A percentile compares a stretch with the other conserved stretches of the same genome.
Evolutionary conservation across 2,888 invertebrate genomes (phyloP).

Genomic region (Meghimatium bilineatum): DNA sequence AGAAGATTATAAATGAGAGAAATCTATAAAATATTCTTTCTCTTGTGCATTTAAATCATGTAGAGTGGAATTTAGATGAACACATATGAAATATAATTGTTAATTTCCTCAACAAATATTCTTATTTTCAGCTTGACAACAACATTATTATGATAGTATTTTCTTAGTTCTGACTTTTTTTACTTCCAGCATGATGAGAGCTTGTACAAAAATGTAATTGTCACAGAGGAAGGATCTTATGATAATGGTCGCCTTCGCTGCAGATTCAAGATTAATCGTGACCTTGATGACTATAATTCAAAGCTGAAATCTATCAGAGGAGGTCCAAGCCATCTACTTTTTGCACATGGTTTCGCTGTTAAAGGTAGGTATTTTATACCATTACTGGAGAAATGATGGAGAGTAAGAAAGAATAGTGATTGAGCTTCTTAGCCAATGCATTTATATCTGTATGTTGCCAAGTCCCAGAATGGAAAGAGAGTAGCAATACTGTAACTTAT

Average conservation of each 20-base stretch:
- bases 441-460: no score
- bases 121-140: no score
- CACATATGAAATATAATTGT: background rate
- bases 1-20: no score
- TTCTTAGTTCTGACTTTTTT: background rate
- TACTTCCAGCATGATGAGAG: conserved; percentile 14
- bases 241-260: conserved; percentile 64
- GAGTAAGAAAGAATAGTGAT: no score
- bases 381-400: no score
- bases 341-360: conserved; percentile 65
- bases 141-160: no score
- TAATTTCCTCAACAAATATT: background rate
- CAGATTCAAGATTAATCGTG: conserved; percentile 55
- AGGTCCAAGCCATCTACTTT: conserved; percentile 60
- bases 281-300: conserved; percentile 23
- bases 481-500: no score
- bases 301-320: conserved; percentile 55
- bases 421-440: no score
- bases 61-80: no score
- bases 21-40: no score
- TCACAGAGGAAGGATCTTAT: conserved; percentile 62
- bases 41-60: no score
- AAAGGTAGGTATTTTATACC: conserved; percentile 48
- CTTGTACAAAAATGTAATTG: conserved; percentile 48
- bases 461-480: no score